phyloP scores from a whole-genome alignment of 1,140 invertebrate species.

The Habropoda laboriosa region DNA sequence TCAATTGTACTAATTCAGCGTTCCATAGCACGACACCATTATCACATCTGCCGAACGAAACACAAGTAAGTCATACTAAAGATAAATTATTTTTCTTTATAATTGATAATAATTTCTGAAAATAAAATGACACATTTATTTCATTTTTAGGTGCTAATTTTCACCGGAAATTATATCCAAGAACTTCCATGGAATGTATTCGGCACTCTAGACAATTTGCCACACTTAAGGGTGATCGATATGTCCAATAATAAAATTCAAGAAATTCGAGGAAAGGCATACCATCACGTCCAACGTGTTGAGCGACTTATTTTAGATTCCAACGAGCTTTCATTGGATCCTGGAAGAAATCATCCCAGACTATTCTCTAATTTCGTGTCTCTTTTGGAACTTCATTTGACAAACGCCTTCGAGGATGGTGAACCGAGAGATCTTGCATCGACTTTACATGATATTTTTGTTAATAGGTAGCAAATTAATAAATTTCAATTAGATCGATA shows the following conservation, averaged over 20 bases:
- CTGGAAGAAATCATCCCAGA: slow-evolving; percentile 86
- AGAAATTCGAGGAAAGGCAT: slow-evolving; percentile 89
- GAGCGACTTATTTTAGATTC: slow-evolving; percentile 89
- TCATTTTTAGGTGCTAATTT: slow-evolving; percentile 85
- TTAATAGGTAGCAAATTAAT: slow-evolving; percentile 80
- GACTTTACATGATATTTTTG: slow-evolving; percentile 88
- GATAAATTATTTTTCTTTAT: background rate
- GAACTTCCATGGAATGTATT: slow-evolving; percentile 88
- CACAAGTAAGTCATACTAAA: slow-evolving; percentile 79
- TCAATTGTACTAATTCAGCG: slow-evolving; percentile 88
- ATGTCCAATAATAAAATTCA: slow-evolving; percentile 90
- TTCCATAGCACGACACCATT: slow-evolving; percentile 84
- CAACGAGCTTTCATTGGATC: slow-evolving; percentile 86
- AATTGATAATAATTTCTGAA: background rate
- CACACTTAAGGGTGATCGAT: slow-evolving; percentile 86
- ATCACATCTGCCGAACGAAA: slow-evolving; percentile 85
- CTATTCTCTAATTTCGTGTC: slow-evolving; percentile 91
- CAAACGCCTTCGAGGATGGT: slow-evolving; percentile 89
- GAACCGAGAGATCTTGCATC: slow-evolving; percentile 84
- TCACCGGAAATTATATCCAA: slow-evolving; percentile 87
- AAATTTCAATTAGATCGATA: background rate
- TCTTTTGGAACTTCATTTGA: slow-evolving; percentile 88
- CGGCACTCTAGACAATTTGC: slow-evolving; percentile 84
- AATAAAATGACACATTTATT: slow-evolving; percentile 10
- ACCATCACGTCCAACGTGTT: slow-evolving; percentile 88